Evolutionary conservation across 2,888 invertebrate species (phyloP).

Genomic region (Seira musarum): DNA sequence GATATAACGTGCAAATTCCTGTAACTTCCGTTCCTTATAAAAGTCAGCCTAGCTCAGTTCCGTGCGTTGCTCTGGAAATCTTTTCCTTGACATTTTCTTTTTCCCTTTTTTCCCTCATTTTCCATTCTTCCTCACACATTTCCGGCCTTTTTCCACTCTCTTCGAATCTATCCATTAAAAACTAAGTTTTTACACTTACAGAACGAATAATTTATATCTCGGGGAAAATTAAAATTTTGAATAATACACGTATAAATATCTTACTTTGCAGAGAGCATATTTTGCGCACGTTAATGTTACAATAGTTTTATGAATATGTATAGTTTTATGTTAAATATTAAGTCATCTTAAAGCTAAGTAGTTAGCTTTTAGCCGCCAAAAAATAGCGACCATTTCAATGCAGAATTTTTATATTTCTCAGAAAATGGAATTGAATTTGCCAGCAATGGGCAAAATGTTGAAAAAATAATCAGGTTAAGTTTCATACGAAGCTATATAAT

Average conservation of each 20-base stretch:
- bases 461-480: slow-evolving; percentile 15
- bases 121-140: neutral
- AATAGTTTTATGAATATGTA: too few species aligned
- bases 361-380: too few species aligned
- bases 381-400: too few species aligned
- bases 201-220: neutral
- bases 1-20: neutral
- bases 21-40: neutral
- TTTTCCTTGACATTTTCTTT: neutral
- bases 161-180: neutral
- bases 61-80: too few species aligned
- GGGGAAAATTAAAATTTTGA: neutral
- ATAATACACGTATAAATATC: too few species aligned
- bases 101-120: neutral
- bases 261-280: too few species aligned
- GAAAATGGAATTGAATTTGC: too few species aligned
- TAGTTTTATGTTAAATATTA: too few species aligned
- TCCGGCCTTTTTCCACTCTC: neutral
- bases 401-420: too few species aligned
- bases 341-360: too few species aligned
- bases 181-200: neutral
- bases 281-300: too few species aligned
- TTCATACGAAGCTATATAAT: slow-evolving; percentile 9
- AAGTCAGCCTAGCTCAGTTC: neutral
- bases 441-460: too few species aligned